A percentile compares a stretch with the other conserved stretches of the same genome.
These are phyloP conservation scores for Pelobates cultripes DNA, from an alignment of 2,797 vertebrate species.

Conservation along the genomic window DNA sequence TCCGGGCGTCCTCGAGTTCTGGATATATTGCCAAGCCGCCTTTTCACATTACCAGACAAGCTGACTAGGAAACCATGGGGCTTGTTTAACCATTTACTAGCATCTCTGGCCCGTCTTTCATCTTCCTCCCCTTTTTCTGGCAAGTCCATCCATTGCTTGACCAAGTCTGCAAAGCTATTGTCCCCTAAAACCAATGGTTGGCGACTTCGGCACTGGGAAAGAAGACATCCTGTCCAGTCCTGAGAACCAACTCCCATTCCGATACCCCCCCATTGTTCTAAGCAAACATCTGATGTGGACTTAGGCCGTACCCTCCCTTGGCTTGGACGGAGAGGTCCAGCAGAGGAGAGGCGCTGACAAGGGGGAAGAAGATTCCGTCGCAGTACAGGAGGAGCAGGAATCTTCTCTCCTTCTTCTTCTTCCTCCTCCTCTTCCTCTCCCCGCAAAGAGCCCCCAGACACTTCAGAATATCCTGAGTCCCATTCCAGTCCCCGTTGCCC, in stretches of 20 bases:
- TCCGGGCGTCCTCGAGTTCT: constrained; percentile 71
- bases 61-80: constrained; percentile 87
- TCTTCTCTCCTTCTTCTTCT: constrained; percentile 46
- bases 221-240: constrained; percentile 91
- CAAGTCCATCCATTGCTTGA: constrained; percentile 98
- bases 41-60: constrained; percentile 80
- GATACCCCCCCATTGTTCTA: constrained; percentile 89
- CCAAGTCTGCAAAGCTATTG: constrained; percentile 96
- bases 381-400: constrained; percentile 37
- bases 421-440: constrained; percentile 90
- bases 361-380: constrained; percentile 51
- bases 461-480: constrained; percentile 94
- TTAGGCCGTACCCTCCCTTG: constrained; percentile 81
- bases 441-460: constrained; percentile 81
- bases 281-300: constrained; percentile 91
- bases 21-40: constrained; percentile 83
- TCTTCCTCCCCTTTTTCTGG: constrained; percentile 84
- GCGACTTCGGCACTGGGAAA: constrained; percentile 91
- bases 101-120: constrained; percentile 65
- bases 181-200: constrained; percentile 93
- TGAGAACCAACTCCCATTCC: constrained; percentile 75
- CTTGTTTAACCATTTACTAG: constrained; percentile 81
- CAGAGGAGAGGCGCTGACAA: constrained; percentile 76
- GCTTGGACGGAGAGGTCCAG: constrained; percentile 79
- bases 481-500: constrained; percentile 89